Base-by-base conservation (phyloP, 2,888 invertebrate species). In the Isoperla grammatica region DNA sequence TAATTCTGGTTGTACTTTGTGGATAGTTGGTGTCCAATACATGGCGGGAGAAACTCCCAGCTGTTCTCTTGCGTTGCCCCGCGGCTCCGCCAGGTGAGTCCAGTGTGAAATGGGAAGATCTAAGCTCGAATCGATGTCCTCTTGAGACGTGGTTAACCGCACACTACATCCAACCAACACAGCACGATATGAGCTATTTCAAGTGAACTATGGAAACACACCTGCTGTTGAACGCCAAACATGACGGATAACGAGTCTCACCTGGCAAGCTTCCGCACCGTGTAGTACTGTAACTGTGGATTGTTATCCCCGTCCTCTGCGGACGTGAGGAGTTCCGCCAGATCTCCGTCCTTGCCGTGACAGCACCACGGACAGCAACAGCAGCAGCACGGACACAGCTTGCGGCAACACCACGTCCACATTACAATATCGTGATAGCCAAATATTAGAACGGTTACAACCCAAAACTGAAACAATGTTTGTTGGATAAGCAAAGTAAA, bases 191-290 rank as follows among this genome's bases (percentile, higher is more conserved):
- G n/a, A n/a, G n/a, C n/a, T n/a, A n/a, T n/a, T n/a, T n/a, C n/a
- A n/a, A n/a, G n/a, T n/a, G n/a, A n/a, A n/a, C n/a, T n/a, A n/a
- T n/a, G n/a, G n/a, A n/a, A n/a, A n/a, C n/a, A n/a, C n/a, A n/a
- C n/a, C n/a, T n/a, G n/a, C n/a, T n/a, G n/a, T n/a, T n/a, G n/a
- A n/a, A n/a, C n/a, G n/a, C n/a, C n/a, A n/a, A n/a, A n/a, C n/a
- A n/a, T n/a, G n/a, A n/a, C n/a, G n/a, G n/a, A n/a, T n/a, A n/a
- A n/a, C n/a, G n/a, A n/a, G n/a, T 29, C 49, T 9, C 22, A 57
- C 57, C 57, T 57, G 43, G 57, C 48, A 20, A 57, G 46, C 57
- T 42, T 57, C 11, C 49, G 17, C 8, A 57, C 57, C 15, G 57
- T 57, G 40, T 57, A 57, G 39, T 48, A 49, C 49, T 57, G 57